These are phyloP conservation scores for Sceloporus undulatus DNA, from an alignment of 2,113 vertebrate species.

Conservation along the genomic window DNA sequence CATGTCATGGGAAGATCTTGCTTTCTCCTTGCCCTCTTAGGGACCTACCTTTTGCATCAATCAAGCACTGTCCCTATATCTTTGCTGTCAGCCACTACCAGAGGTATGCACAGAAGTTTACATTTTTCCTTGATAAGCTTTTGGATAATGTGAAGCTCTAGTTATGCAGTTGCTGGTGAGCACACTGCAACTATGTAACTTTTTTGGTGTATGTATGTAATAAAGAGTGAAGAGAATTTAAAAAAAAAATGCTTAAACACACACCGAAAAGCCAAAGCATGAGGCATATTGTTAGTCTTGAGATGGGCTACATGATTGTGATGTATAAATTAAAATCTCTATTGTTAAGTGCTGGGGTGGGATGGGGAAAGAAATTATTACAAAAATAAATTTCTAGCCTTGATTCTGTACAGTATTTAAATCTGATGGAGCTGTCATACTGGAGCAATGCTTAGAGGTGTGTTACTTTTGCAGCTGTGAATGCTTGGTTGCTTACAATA, in stretches of 20 bases:
- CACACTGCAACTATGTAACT: slow-evolving; percentile 81
- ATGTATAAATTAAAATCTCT: slow-evolving; percentile 80
- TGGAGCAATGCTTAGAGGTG: slow-evolving; percentile 76
- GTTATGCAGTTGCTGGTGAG: slow-evolving; percentile 74
- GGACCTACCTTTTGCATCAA: neutral
- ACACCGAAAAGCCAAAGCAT: slow-evolving; percentile 92
- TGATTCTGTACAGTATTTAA: slow-evolving; percentile 85
- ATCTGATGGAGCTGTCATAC: slow-evolving; percentile 58
- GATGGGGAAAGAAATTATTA: slow-evolving; percentile 64
- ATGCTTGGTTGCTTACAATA: slow-evolving; percentile 85
- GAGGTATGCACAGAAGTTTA: slow-evolving; percentile 78
- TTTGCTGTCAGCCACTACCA: slow-evolving; percentile 46
- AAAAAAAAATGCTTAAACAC: slow-evolving; percentile 52
- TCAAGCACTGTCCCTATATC: slow-evolving; percentile 17
- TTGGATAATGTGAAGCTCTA: slow-evolving; percentile 88
- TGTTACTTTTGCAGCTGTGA: slow-evolving; percentile 82
- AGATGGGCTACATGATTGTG: slow-evolving; percentile 84
- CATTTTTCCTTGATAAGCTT: slow-evolving; percentile 75
- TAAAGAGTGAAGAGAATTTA: slow-evolving; percentile 70
- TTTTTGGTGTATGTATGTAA: slow-evolving; percentile 86
- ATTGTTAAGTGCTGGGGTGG: slow-evolving; percentile 66
- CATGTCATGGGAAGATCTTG: accelerated
- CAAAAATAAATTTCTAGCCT: slow-evolving; percentile 81
- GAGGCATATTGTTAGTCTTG: slow-evolving; percentile 91
- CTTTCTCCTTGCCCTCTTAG: neutral